A percentile compares a stretch with the other conserved stretches of the same genome.
Evolutionary conservation across 2,888 invertebrate genomes (phyloP).

Genomic region (Meloe dianella): DNA sequence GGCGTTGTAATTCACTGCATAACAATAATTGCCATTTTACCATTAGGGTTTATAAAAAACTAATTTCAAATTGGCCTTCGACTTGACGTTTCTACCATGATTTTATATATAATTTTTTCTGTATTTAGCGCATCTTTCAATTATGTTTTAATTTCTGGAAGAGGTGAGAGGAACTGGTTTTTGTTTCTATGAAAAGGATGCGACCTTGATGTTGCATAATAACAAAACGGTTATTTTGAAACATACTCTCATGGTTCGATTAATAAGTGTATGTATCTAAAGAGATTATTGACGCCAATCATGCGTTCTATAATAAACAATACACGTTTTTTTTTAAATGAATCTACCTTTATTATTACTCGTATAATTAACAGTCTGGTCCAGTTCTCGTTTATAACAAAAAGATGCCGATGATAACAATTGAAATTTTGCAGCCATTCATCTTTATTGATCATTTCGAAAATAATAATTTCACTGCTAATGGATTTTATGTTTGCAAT

Average conservation of each 20-base stretch:
- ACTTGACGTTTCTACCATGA: background rate
- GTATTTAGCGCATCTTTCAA: background rate
- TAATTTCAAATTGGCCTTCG: background rate
- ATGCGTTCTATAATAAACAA: constrained; percentile 1
- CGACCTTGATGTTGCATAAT: constrained; percentile 7
- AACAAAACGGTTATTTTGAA: constrained; percentile 3
- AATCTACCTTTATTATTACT: background rate
- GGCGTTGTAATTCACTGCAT: background rate
- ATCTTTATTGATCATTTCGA: background rate
- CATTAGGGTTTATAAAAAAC: too few species aligned
- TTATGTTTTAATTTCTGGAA: background rate
- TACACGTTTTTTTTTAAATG: background rate
- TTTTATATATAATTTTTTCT: background rate
- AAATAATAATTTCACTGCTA: background rate
- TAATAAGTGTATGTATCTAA: background rate
- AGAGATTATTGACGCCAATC: background rate
- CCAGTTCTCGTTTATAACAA: background rate
- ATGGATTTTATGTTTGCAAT: background rate
- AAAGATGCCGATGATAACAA: constrained; percentile 10
- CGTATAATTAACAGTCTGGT: background rate
- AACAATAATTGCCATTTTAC: background rate
- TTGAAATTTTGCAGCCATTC: background rate
- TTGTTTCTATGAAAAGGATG: constrained; percentile 3
- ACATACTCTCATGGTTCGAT: background rate
- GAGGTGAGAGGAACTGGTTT: constrained; percentile 5